Evolutionary conservation across 1,140 invertebrate species (phyloP).

Genomic region (Pseudomyrmex concolor): DNA sequence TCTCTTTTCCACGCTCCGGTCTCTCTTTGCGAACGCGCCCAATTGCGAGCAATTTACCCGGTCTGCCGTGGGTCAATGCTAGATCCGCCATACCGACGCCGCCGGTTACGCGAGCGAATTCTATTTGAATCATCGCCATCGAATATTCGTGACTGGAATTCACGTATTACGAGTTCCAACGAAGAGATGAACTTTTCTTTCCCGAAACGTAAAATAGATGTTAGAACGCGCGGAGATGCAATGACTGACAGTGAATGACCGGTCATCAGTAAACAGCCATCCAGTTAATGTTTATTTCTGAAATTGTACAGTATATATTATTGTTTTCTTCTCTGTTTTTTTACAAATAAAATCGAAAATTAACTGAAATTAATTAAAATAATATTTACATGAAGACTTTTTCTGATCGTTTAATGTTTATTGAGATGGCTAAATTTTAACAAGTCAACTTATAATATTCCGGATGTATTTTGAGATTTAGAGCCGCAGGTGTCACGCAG

Average conservation of each 20-base stretch:
- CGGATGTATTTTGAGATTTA: conserved; percentile 76
- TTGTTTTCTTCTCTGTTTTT: not conserved
- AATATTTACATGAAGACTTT: not conserved
- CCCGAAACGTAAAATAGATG: not conserved
- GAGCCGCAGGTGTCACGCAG: conserved; percentile 74
- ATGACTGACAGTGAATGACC: not conserved
- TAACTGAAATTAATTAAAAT: too few species aligned
- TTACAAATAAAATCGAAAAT: too few species aligned
- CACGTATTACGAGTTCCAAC: conserved; percentile 24
- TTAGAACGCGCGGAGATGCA: not conserved
- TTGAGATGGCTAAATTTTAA: not conserved
- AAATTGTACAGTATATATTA: not conserved
- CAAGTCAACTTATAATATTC: conserved; percentile 79
- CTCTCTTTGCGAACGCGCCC: conserved; percentile 36
- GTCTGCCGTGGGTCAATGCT: conserved; percentile 28
- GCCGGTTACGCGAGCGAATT: conserved; percentile 12
- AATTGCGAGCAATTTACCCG: conserved; percentile 54
- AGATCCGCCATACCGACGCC: conserved; percentile 22
- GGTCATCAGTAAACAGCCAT: conserved; percentile 7
- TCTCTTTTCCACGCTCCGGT: conserved; percentile 57
- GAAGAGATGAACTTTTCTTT: not conserved
- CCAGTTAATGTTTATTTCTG: not conserved
- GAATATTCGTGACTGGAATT: conserved; percentile 32
- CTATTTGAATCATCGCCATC: conserved; percentile 21
- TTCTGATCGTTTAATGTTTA: too few species aligned